Conservation (phyloP, 2,888 invertebrate genomes). For the Diarsia mendica region DNA sequence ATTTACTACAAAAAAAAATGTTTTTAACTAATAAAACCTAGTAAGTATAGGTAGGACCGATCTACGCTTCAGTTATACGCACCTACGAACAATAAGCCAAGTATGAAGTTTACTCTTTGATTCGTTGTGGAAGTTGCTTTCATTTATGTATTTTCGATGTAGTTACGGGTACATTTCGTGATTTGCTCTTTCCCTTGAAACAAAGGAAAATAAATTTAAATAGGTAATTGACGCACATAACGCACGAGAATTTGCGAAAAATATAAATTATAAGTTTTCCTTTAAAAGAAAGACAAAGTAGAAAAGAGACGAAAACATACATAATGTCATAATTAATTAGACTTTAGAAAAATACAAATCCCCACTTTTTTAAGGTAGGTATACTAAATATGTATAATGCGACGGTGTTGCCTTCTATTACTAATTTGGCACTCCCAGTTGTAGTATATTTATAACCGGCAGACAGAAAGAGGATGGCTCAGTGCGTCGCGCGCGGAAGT, state of each 20-base stretch:
- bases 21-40: neutral
- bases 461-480: conserved; percentile 79
- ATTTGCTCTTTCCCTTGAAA: neutral
- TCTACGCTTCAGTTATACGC: neutral
- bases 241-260: neutral
- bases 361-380: conserved; percentile 9
- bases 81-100: neutral
- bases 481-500: conserved; percentile 78
- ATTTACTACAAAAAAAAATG: no score
- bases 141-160: neutral
- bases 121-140: neutral
- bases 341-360: neutral
- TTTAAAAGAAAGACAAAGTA: neutral
- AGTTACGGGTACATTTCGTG: neutral
- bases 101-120: neutral
- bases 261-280: neutral
- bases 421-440: conserved; percentile 80
- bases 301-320: neutral
- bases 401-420: conserved; percentile 71
- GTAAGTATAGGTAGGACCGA: neutral
- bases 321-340: neutral
- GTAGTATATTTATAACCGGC: conserved; percentile 85
- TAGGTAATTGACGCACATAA: neutral
- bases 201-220: neutral
- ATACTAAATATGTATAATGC: conserved; percentile 76